Conservation (phyloP, 1,140 invertebrate genomes). For the Eupristina koningsbergeri region DNA sequence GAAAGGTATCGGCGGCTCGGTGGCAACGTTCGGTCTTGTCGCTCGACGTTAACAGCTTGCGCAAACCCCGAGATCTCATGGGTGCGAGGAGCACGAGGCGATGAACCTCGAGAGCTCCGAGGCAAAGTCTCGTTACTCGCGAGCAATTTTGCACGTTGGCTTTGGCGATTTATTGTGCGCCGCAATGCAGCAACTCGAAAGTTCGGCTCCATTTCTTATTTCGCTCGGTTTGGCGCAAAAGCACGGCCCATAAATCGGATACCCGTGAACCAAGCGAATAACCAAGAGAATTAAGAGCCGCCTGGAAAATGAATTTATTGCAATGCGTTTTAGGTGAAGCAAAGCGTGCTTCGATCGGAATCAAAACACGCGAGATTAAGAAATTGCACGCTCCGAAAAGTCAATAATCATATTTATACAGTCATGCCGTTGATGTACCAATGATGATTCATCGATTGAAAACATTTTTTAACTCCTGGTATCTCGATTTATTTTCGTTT, state of each 20-base stretch:
- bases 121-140: not conserved
- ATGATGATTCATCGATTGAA: not conserved
- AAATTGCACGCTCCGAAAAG: no score
- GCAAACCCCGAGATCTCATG: conserved; percentile 34
- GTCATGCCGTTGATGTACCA: not conserved
- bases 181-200: not conserved
- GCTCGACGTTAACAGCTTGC: conserved; percentile 37
- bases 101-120: conserved; percentile 34
- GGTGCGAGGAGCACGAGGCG: conserved; percentile 7
- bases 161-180: not conserved
- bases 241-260: not conserved
- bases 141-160: not conserved
- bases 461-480: not conserved
- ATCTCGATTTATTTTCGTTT: not conserved
- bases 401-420: not conserved
- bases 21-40: not conserved
- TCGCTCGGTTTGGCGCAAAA: not conserved
- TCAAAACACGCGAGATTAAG: no score
- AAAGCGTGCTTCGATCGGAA: no score
- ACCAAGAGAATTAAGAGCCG: not conserved
- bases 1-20: conserved; percentile 35
- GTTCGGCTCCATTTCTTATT: not conserved
- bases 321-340: not conserved
- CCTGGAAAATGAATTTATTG: not conserved
- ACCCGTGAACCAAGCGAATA: not conserved